A percentile compares a stretch with the other conserved stretches of the same genome.
These are phyloP conservation scores for Hippocampus kuda DNA, from an alignment of 2,797 vertebrate genomes.

Conservation along the genomic window DNA sequence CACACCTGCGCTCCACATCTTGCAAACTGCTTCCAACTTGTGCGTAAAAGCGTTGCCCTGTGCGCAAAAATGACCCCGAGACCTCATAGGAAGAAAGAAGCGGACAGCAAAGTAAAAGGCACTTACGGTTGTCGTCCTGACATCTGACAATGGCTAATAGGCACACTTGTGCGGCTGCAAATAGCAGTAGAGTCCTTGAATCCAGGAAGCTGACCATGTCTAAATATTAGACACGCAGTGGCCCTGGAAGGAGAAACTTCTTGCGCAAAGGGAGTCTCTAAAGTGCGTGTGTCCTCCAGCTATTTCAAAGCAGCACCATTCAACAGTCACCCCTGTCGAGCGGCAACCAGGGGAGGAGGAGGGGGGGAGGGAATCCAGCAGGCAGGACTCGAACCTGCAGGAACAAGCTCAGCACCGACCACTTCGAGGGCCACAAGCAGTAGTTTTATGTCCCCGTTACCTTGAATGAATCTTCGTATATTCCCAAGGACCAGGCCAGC, in stretches of 20 bases:
- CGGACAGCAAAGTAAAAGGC: conserved; percentile 23
- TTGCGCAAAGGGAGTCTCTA: conserved; percentile 57
- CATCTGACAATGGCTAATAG: conserved; percentile 80
- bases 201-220: conserved; percentile 84
- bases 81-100: conserved; percentile 3
- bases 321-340: conserved; percentile 60
- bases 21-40: neutral
- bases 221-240: conserved; percentile 85
- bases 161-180: conserved; percentile 76
- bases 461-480: conserved; percentile 79
- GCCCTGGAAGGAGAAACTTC: conserved; percentile 61
- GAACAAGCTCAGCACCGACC: conserved; percentile 73
- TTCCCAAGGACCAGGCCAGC: conserved; percentile 74
- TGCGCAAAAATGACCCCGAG: neutral
- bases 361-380: conserved; percentile 56
- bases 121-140: conserved; percentile 83
- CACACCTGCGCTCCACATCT: neutral
- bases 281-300: conserved; percentile 51
- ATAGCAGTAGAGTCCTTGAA: conserved; percentile 84
- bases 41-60: neutral
- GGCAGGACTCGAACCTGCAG: conserved; percentile 70
- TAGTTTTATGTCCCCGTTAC: conserved; percentile 79
- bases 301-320: conserved; percentile 57
- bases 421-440: conserved; percentile 66
- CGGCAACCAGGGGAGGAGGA: conserved; percentile 52